Evolutionary conservation across 92 coral and sea anemone genomes (phyloP).

Genomic region (Plumapathes pennacea): DNA sequence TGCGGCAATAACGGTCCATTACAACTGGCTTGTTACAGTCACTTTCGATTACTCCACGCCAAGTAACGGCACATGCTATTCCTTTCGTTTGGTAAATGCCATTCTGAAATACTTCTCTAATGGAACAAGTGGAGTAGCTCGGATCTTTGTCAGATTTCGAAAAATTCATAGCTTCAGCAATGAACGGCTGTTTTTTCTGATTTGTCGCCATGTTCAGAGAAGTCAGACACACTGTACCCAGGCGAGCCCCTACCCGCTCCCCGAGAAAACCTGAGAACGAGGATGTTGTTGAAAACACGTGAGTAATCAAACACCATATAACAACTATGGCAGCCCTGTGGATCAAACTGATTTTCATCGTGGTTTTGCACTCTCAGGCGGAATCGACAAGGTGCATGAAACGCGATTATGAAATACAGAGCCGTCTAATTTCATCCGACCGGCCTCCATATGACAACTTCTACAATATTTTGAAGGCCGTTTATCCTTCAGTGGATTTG

Average conservation of each 20-base stretch:
- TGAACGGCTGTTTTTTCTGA: too few species aligned
- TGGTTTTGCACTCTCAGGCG: background rate
- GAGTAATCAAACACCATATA: too few species aligned
- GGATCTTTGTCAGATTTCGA: background rate
- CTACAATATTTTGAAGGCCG: slow-evolving; percentile 28
- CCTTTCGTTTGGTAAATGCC: background rate
- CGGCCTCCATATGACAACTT: too few species aligned
- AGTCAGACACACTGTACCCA: too few species aligned
- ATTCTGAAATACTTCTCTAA: background rate
- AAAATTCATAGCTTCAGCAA: background rate
- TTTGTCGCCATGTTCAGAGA: too few species aligned
- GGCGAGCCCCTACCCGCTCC: too few species aligned
- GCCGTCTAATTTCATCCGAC: background rate
- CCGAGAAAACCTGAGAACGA: too few species aligned
- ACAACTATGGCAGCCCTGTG: too few species aligned
- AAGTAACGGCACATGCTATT: slow-evolving; percentile 4
- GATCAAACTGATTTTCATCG: background rate
- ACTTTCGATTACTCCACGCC: slow-evolving; percentile 1
- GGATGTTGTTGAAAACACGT: too few species aligned
- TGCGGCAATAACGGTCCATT: background rate
- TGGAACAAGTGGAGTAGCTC: background rate
- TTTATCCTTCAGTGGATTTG: slow-evolving; percentile 18
- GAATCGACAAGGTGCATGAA: slow-evolving; percentile 5
- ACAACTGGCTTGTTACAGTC: background rate
- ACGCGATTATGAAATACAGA: slow-evolving; percentile 3